Evolutionary conservation across 2,113 vertebrate species (phyloP).

Genomic region (Pteronura brasiliensis): DNA sequence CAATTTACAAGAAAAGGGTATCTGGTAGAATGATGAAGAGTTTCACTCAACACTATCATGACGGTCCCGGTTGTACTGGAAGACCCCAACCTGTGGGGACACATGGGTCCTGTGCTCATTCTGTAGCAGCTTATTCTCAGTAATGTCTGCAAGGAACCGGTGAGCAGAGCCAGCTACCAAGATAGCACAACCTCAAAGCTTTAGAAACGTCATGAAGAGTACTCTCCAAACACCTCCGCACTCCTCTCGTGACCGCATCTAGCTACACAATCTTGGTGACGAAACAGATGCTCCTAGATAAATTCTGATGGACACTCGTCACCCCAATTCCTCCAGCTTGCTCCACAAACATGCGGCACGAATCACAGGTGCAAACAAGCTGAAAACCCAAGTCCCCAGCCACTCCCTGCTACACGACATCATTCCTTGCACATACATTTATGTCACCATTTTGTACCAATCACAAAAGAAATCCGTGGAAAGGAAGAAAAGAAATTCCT

Average conservation of each 20-base stretch:
- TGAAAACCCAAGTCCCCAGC: background rate
- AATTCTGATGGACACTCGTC: background rate
- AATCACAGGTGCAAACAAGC: background rate
- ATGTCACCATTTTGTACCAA: background rate
- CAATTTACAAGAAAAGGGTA: slow-evolving; percentile 70
- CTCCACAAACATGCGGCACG: background rate
- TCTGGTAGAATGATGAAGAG: slow-evolving; percentile 73
- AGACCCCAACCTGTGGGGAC: slow-evolving; percentile 65
- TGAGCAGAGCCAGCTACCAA: background rate
- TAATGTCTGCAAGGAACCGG: background rate
- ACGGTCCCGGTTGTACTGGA: slow-evolving; percentile 70
- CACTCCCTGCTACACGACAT: background rate
- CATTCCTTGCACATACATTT: background rate
- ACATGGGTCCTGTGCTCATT: slow-evolving; percentile 21
- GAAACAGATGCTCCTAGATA: background rate
- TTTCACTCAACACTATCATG: slow-evolving; percentile 67
- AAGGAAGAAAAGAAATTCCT: slow-evolving; percentile 55
- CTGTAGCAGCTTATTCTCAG: background rate
- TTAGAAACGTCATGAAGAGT: background rate
- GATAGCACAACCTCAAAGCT: background rate
- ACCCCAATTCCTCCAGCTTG: background rate
- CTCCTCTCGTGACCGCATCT: background rate
- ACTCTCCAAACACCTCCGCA: background rate
- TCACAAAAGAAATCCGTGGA: slow-evolving; percentile 60
- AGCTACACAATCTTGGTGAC: background rate